Evolutionary conservation across 2,888 invertebrate genomes (phyloP).

Genomic region (Amiota mariae): DNA sequence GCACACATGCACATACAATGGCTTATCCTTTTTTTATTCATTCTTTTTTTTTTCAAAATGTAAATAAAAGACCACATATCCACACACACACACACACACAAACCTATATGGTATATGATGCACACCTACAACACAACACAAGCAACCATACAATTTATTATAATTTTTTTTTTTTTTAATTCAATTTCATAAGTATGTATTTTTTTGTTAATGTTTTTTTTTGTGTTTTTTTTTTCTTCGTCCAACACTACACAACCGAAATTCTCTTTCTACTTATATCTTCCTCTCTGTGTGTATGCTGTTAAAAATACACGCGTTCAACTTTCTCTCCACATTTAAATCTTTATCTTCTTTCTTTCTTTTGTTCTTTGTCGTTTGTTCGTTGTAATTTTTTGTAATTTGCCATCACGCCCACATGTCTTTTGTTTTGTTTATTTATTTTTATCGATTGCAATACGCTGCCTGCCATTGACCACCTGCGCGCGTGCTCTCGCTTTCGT

Average conservation of each 20-base stretch:
- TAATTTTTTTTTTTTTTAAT: slow-evolving; percentile 33
- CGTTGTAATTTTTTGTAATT: slow-evolving; percentile 43
- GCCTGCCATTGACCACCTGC: slow-evolving; percentile 27
- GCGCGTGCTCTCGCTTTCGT: slow-evolving; percentile 11
- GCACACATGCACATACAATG: background rate
- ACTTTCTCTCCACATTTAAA: background rate
- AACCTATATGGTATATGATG: background rate
- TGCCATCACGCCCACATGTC: slow-evolving; percentile 34
- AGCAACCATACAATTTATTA: background rate
- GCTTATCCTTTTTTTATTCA: slow-evolving; percentile 28
- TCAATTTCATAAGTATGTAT: too few relatives aligned
- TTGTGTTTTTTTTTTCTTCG: slow-evolving; percentile 32
- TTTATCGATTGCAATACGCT: slow-evolving; percentile 54
- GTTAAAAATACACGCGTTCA: slow-evolving; percentile 21
- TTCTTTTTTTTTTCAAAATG: background rate
- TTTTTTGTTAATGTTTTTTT: background rate
- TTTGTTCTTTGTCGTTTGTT: slow-evolving; percentile 43
- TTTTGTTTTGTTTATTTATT: slow-evolving; percentile 40
- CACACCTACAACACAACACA: background rate
- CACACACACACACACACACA: background rate
- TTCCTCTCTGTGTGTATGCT: slow-evolving; percentile 43
- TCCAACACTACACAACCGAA: background rate
- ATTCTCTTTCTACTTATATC: too few relatives aligned
- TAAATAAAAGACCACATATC: background rate
- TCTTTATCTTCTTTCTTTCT: slow-evolving; percentile 34